Base-by-base conservation (phyloP, 64 coral and sea anemone genomes). In the Porites australiensis region DNA sequence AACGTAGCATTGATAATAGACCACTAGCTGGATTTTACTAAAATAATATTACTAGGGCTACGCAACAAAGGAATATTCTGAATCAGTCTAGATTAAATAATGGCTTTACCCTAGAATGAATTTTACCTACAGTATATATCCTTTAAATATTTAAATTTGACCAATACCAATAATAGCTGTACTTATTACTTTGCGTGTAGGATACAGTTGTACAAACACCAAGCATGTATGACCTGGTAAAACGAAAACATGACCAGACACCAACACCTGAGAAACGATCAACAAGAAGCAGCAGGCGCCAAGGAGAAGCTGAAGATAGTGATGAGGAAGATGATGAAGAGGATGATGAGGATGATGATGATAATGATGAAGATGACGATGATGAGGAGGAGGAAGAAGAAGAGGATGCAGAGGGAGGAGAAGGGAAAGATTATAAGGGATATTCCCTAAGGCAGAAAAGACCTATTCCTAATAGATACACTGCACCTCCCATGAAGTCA, bases 401-500 rank as follows among this genome's bases (percentile, higher is more conserved):
- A 11, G 96, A 89, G 13, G 96, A 86, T 48, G 93, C 64, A 45
- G 93, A 68, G 44, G 96, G 78, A 43, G 96, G 88, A 13, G 77
- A 86, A 19, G 78, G 79, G 65, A 86, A 72, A 66, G 82, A 82
- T 74, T 86, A 87, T 13, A 93, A 93, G 69, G 90, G 90, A 86
- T 99, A 99, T 68, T 70, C 88, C 50, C 85, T 99, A 15, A 88
- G 98, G 68, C 86, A 94, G 70, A 96, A 87, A 37, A 96, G 93
- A 46, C 94, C 94, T 21, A 89, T 99, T 14, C 92, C 94, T 43
- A 96, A 96, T 50, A 82, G 98, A 94, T 99, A 99, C 60, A 94
- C 74, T 37, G 98, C 98, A 54, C 98, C 94, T 49, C 98, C 98
- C 54, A 63, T 96, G 5, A 96, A 86, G 78, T 70, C 54, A 8